A percentile compares a stretch with the other conserved stretches of the same genome.
These are phyloP conservation scores for Chalcosyrphus nemorum DNA, from an alignment of 2,888 invertebrate species.

Conservation along the genomic window DNA sequence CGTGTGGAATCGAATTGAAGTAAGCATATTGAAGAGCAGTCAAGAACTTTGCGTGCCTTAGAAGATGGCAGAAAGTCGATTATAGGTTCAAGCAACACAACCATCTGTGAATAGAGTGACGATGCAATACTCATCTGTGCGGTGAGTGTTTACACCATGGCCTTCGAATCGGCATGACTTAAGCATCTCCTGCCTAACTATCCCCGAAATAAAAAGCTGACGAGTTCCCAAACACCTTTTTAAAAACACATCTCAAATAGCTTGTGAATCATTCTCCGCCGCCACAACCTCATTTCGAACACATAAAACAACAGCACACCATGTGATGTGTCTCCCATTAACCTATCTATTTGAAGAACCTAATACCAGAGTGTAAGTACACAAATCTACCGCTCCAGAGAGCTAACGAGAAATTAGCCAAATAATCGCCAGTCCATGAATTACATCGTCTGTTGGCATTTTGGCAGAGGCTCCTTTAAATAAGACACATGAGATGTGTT, in stretches of 20 bases:
- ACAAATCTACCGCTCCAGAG: neutral
- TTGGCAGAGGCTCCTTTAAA: neutral
- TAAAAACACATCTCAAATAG: neutral
- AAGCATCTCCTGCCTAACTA: too few species aligned
- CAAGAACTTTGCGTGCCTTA: too few species aligned
- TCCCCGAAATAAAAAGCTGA: neutral
- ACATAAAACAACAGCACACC: neutral
- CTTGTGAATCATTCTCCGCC: neutral
- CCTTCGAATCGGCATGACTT: too few species aligned
- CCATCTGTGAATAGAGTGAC: too few species aligned
- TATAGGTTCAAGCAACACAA: too few species aligned
- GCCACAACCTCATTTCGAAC: neutral
- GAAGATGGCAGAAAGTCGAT: too few species aligned
- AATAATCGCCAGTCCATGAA: neutral
- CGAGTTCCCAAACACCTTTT: too few species aligned
- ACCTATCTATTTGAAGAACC: neutral
- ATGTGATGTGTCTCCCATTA: neutral
- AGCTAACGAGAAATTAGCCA: neutral
- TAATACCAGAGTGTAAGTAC: conserved; percentile 4
- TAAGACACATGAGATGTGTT: too few species aligned
- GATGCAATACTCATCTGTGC: too few species aligned
- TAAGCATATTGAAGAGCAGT: too few species aligned
- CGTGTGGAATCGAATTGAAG: too few species aligned
- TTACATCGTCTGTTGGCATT: neutral
- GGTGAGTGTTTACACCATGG: too few species aligned